Evolutionary conservation across 2,113 vertebrate genomes (phyloP), one percentile per base, ranked within the genome.

Genomic region (Ochotona princeps): DNA sequence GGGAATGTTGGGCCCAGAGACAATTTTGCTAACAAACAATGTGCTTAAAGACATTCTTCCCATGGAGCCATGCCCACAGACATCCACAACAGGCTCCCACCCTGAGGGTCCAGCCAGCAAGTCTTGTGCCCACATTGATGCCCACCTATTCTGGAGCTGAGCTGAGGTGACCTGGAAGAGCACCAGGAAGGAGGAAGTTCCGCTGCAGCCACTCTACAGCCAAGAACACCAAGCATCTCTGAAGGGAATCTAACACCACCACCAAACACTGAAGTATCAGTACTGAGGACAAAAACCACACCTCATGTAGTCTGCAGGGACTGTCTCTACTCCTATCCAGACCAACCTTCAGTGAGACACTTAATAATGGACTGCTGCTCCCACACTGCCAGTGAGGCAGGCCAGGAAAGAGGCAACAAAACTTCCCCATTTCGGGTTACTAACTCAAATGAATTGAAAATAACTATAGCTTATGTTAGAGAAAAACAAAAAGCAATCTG

Each of bases 401-500:
- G 79, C 30, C 75, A 78, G 49, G 15, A 35, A 3, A 23, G 4
- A 84, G 57, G 76, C 51, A 79, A 93, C 18, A 57, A n/a, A 79
- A 91, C 25, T 28, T 75, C 75, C 84, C 61, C 80, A 80, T 75
- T 69, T 87, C 78, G 13, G 57, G 93, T 30, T 51, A 65, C 23
- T 54, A 69, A 78, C 70, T 87, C 44, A 83, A 38, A 92, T 72
- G 57, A 84, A 60, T 66, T 49, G 67, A 84, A 74, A 60, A 92
- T 72, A 92, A 95, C 70, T 11, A 88, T 7, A 89, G 38, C 51
- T 61, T 75, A 51, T 66, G 51, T 32, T 23, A 80, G 74, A 86
- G 5, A 82, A 17, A 65, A 92, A 65, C 8, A 30, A 38, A 44
- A 86, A 93, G 65, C 18, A 23, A 30, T 72, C 38, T 88, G 17